These are phyloP conservation scores for Procapra przewalskii DNA, from an alignment of 2,113 vertebrate genomes.

Conservation along the genomic window DNA sequence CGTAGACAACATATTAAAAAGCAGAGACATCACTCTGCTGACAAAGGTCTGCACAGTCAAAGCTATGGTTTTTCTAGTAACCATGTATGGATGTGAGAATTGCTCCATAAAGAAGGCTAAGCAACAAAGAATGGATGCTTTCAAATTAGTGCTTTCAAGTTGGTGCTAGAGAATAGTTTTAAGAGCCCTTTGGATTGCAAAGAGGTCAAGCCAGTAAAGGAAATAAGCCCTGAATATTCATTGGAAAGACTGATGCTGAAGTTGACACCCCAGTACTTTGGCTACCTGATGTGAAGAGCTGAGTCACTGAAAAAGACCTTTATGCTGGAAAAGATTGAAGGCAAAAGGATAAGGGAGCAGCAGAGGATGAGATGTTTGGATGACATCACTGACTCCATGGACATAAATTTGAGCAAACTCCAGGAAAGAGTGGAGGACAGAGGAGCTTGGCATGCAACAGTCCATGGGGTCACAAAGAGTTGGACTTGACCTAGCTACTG, in stretches of 20 bases:
- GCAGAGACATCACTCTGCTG: background rate
- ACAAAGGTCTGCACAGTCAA: background rate
- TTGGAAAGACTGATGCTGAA: background rate
- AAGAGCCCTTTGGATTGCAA: background rate
- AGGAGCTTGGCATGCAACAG: background rate
- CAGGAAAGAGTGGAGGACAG: background rate
- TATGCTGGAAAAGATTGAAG: background rate
- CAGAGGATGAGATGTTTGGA: background rate
- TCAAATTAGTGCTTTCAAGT: background rate
- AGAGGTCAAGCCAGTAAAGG: background rate
- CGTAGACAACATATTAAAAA: background rate
- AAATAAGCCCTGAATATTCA: background rate
- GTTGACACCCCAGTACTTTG: background rate
- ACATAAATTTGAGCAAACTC: background rate
- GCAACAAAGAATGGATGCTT: background rate
- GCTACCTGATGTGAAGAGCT: background rate
- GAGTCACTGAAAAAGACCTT: background rate
- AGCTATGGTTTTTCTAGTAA: background rate
- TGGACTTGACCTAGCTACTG: background rate
- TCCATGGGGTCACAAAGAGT: background rate
- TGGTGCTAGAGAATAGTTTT: background rate
- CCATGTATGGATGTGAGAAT: background rate
- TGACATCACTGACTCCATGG: background rate
- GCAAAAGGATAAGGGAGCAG: background rate
- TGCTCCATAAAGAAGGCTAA: background rate